These are phyloP conservation scores for Paralichthys olivaceus DNA, from an alignment of 2,113 vertebrate genomes.

Conservation along the genomic window DNA sequence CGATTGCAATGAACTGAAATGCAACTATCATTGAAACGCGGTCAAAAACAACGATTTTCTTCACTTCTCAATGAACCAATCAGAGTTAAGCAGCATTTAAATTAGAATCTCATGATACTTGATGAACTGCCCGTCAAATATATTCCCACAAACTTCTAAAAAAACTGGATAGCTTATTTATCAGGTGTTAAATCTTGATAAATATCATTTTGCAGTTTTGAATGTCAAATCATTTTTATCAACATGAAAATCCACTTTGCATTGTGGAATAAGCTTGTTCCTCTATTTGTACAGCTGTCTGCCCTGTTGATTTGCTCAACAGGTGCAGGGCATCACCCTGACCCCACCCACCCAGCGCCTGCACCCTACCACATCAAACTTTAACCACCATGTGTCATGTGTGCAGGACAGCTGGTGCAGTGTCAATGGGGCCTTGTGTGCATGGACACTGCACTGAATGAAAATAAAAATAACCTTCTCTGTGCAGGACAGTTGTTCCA, in stretches of 20 bases:
- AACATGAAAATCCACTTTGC: too few relatives aligned
- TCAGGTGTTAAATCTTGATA: neutral
- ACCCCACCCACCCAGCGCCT: too few relatives aligned
- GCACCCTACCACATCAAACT: neutral
- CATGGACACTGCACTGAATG: neutral
- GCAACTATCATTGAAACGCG: neutral
- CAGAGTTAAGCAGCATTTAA: neutral
- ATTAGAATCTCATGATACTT: neutral
- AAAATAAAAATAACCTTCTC: neutral
- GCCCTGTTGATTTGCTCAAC: neutral
- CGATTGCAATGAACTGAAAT: neutral
- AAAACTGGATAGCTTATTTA: neutral
- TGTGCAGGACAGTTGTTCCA: neutral
- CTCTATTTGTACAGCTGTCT: neutral
- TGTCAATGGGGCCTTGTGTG: neutral
- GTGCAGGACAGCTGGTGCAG: constrained; percentile 39
- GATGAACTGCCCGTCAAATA: neutral
- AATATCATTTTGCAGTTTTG: neutral
- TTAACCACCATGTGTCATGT: constrained; percentile 19
- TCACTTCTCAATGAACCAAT: neutral
- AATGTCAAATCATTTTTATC: too few relatives aligned
- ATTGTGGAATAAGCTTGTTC: too few relatives aligned
- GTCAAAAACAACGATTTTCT: neutral
- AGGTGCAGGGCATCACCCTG: constrained; percentile 26
- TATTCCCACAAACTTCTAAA: neutral